phyloP scores from a whole-genome alignment of 1,140 invertebrate genomes.

The Bombus superbus region DNA sequence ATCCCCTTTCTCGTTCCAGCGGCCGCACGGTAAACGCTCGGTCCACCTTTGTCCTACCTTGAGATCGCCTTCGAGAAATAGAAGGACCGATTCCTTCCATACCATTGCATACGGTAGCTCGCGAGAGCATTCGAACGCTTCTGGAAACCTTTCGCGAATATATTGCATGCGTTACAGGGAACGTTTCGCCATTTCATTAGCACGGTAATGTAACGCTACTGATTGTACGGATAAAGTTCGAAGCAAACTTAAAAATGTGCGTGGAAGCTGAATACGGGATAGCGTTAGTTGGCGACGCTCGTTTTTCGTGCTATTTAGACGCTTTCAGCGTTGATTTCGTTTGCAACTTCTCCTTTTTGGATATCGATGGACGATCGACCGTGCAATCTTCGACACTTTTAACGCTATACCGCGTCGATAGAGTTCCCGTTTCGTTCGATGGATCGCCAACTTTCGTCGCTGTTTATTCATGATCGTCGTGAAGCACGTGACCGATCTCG shows the following conservation, averaged over 20 bases:
- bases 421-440: background rate
- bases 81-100: conserved; percentile 14
- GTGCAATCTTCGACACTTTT: background rate
- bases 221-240: too few species aligned
- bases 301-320: too few species aligned
- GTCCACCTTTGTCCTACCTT: conserved; percentile 2
- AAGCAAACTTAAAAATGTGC: too few species aligned
- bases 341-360: background rate
- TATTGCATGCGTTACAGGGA: too few species aligned
- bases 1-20: background rate
- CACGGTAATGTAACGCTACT: too few species aligned
- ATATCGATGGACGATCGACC: background rate
- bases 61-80: conserved; percentile 16
- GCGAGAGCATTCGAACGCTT: background rate
- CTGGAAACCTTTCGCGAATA: background rate
- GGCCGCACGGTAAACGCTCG: conserved; percentile 18
- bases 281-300: too few species aligned
- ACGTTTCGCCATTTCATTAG: too few species aligned
- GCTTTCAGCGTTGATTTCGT: background rate
- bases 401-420: fast-evolving
- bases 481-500: background rate
- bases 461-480: background rate
- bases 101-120: background rate
- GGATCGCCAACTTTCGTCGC: background rate
- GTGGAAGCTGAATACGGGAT: too few species aligned